These are phyloP conservation scores for Dascyllus trimaculatus DNA, from an alignment of 2,113 vertebrate species.

Conservation along the genomic window DNA sequence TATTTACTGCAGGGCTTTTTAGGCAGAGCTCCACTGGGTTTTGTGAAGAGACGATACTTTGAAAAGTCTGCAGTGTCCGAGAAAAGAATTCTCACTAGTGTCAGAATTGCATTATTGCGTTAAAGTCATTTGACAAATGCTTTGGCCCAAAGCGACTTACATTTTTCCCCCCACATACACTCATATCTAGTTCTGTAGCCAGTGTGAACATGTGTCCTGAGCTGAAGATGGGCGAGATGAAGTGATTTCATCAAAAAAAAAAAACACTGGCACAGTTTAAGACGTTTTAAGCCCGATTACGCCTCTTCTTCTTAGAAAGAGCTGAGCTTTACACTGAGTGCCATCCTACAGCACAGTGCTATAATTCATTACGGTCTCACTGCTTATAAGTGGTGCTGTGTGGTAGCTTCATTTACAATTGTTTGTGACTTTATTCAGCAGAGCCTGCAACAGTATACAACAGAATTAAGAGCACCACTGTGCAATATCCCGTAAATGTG, in stretches of 20 bases:
- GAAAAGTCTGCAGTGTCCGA: neutral
- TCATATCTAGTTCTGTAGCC: conserved; percentile 12
- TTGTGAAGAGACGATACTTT: conserved; percentile 8
- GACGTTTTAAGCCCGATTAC: conserved; percentile 19
- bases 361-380: neutral
- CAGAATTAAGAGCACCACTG: too few relatives aligned
- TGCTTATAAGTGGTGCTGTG: neutral
- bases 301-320: conserved; percentile 1
- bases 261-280: neutral
- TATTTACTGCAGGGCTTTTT: neutral
- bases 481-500: too few relatives aligned
- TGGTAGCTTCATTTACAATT: too few relatives aligned
- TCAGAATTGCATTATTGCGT: conserved; percentile 2
- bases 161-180: conserved; percentile 1
- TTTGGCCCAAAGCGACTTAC: neutral
- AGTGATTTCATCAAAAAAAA: conserved; percentile 20
- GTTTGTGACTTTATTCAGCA: too few relatives aligned
- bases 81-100: neutral
- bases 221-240: neutral
- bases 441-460: too few relatives aligned
- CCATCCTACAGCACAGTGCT: neutral
- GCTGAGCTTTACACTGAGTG: neutral
- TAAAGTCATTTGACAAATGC: conserved; percentile 13
- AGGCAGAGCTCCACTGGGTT: neutral
- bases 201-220: neutral